A percentile compares a stretch with the other conserved stretches of the same genome.
These are phyloP conservation scores for Microvelia longipes DNA, from an alignment of 1,140 invertebrate genomes.

Conservation along the genomic window DNA sequence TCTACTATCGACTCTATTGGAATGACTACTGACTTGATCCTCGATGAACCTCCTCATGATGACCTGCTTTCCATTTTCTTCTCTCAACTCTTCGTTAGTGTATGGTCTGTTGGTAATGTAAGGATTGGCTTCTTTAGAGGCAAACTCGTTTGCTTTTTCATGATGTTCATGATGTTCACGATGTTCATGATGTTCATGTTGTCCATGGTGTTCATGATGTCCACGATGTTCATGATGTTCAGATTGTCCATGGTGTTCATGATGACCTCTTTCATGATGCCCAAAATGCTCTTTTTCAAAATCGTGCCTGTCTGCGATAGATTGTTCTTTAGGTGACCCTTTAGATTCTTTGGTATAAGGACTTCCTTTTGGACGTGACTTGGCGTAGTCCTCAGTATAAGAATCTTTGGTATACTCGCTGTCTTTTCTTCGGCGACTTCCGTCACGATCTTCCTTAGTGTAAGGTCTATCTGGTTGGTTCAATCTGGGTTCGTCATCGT, in stretches of 20 bases:
- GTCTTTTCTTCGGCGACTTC: neutral
- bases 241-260: no score
- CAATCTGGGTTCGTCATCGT: slow-evolving; percentile 36
- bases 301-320: neutral
- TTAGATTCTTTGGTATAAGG: neutral
- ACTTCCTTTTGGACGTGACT: neutral
- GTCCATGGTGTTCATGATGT: no score
- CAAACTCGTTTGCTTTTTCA: neutral
- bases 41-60: slow-evolving; percentile 64
- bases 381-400: neutral
- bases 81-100: slow-evolving; percentile 18
- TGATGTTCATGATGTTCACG: no score
- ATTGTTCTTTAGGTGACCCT: neutral
- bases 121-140: neutral
- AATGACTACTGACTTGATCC: slow-evolving; percentile 41
- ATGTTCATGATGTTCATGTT: no score
- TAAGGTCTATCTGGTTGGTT: slow-evolving; percentile 23
- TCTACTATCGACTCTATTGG: slow-evolving; percentile 14
- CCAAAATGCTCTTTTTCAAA: neutral
- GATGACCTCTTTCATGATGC: neutral
- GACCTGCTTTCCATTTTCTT: slow-evolving; percentile 59
- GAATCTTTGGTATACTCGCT: neutral
- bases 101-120: neutral
- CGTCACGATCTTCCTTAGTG: slow-evolving; percentile 11
- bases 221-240: no score